Base-by-base conservation (phyloP, 2,888 invertebrate genomes). In the Strigamia crassipes region DNA sequence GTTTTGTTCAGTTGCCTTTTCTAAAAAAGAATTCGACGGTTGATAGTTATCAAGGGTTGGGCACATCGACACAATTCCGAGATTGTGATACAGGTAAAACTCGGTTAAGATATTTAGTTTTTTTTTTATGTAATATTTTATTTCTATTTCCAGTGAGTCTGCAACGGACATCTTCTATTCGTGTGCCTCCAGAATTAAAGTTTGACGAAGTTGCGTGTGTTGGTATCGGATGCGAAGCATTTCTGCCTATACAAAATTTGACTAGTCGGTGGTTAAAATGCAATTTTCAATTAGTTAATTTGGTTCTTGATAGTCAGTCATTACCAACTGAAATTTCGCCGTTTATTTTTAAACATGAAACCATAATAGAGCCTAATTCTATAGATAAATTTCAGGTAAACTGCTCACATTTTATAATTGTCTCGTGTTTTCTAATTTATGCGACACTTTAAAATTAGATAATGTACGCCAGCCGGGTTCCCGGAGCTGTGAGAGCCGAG, bases 301-400 rank as follows among this genome's bases (percentile, higher is more conserved):
- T 81, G 23, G 6, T n/a, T n/a, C 13, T 81, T 1, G 77, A 81
- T 23, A 46, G 81, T 8, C 77, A 81, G 21, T 42, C 77, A 5
- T 41, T 31, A 21, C 81, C 81, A 21, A 31, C 42, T 23, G 77
- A 81, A 78, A 81, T 46, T 41, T 46, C 81, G 12, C 42, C 81
- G 3, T 81, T 81, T 78, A 46, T 27, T 27, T 81, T 81, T 27
- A 81, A 81, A n/a, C 41, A 78, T 9, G 23, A 73, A 81, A 73
- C 51, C 21, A 56, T 81, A 13, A 34, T 81, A 10, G 81, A 81
- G 15, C 81, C 81, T 0, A 78, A 73, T 21, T 77, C 77, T 9
- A 78, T 8, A 4, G 81, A 81, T 41, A 77, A 81, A 41, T 31
- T 78, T 31, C 34, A 73, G 27, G 81, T 81, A 41, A 78, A 9